Percentiles rank a stretch among this genome's conserved stretches.
Evolutionary conservation across 2,888 invertebrate species (phyloP).

Genomic region (Rhagium mordax): DNA sequence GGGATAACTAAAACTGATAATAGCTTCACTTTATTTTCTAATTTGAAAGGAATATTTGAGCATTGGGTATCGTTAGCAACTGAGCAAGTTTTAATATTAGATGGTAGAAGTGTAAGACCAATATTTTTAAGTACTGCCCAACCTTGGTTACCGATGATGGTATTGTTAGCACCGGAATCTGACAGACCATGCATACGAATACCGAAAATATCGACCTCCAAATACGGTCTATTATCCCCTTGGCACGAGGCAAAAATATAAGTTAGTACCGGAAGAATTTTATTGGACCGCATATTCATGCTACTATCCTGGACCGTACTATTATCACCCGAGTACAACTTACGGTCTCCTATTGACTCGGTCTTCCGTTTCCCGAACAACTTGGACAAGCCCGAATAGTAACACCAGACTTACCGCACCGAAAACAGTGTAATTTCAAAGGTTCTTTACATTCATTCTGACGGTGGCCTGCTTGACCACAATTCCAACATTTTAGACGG

Average conservation of each 20-base stretch:
- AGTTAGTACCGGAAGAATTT: no score
- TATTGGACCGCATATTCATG: no score
- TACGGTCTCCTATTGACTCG: constrained; percentile 28
- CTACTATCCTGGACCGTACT: background rate
- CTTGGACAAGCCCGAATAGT: constrained; percentile 38
- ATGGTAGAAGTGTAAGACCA: background rate
- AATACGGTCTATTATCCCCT: constrained; percentile 29
- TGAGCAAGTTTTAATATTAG: background rate
- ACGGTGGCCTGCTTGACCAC: background rate
- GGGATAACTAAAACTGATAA: constrained; percentile 22
- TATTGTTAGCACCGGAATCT: constrained; percentile 28
- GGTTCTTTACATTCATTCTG: constrained; percentile 30
- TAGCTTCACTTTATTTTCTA: constrained; percentile 5
- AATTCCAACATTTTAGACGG: background rate
- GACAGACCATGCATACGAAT: constrained; percentile 9
- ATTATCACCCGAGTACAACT: no score
- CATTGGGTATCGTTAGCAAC: constrained; percentile 23
- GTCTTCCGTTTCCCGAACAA: constrained; percentile 42
- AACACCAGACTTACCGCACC: constrained; percentile 30
- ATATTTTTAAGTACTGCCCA: background rate
- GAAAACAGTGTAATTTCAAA: constrained; percentile 30
- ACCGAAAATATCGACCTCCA: constrained; percentile 17
- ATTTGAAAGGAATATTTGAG: constrained; percentile 1
- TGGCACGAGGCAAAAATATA: no score
- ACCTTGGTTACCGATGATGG: constrained; percentile 21